phyloP scores from a whole-genome alignment of 2,797 vertebrate species.

The Melanotaenia pygmaea region DNA sequence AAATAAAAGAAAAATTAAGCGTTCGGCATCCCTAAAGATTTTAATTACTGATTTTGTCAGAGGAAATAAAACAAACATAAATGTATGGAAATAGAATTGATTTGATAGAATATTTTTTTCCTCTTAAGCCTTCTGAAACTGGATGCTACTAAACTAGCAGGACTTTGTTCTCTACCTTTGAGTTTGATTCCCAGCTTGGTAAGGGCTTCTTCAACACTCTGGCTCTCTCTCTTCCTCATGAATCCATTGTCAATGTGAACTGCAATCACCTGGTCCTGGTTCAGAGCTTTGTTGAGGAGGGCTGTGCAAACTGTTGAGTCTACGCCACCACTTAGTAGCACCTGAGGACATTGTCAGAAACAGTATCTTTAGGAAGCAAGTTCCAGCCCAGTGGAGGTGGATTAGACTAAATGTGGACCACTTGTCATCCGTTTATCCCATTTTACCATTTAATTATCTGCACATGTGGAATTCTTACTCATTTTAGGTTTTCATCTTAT shows the following conservation, averaged over 20 bases:
- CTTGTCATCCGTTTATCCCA: neutral
- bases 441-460: neutral
- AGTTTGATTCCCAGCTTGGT: slow-evolving; percentile 96
- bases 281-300: slow-evolving; percentile 94
- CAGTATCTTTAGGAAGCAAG: neutral
- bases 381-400: neutral
- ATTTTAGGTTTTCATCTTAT: neutral
- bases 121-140: neutral
- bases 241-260: slow-evolving; percentile 99
- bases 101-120: neutral
- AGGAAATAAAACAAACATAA: neutral
- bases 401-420: neutral
- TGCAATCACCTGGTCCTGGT: slow-evolving; percentile 94
- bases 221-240: slow-evolving; percentile 98
- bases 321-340: slow-evolving; percentile 96
- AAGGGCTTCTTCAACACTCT: slow-evolving; percentile 96
- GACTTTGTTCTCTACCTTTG: slow-evolving; percentile 84
- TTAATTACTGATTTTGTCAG: neutral
- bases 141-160: neutral
- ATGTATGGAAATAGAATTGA: neutral
- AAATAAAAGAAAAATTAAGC: neutral
- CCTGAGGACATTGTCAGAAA: slow-evolving; percentile 74
- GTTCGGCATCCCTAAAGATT: neutral
- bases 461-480: neutral
- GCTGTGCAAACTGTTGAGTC: slow-evolving; percentile 99